These are phyloP conservation scores for Agriopis marginaria DNA, from an alignment of 2,888 invertebrate genomes.

Conservation along the genomic window DNA sequence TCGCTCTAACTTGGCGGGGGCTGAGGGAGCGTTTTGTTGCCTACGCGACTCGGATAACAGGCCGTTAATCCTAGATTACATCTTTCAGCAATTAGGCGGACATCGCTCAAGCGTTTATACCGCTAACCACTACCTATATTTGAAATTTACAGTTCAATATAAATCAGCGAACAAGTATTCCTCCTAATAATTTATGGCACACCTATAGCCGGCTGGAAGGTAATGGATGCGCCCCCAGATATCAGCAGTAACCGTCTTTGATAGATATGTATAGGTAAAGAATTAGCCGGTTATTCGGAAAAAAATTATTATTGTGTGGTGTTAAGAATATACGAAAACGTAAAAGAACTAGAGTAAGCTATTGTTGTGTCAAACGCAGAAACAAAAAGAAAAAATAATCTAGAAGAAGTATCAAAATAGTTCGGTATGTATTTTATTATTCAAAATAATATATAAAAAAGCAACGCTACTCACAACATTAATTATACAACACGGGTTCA, in stretches of 20 bases:
- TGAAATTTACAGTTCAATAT: slow-evolving; percentile 75
- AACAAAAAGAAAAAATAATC: too few species aligned
- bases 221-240: slow-evolving; percentile 83
- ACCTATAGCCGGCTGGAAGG: slow-evolving; percentile 72
- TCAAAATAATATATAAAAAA: too few species aligned
- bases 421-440: too few species aligned
- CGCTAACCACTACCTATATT: slow-evolving; percentile 57
- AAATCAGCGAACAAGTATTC: slow-evolving; percentile 81
- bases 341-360: background rate
- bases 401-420: too few species aligned
- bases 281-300: slow-evolving; percentile 21
- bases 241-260: slow-evolving; percentile 68
- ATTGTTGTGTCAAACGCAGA: too few species aligned
- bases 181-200: slow-evolving; percentile 77
- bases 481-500: too few species aligned
- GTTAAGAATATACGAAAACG: background rate
- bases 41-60: too few species aligned
- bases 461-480: too few species aligned
- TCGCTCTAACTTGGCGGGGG: too few species aligned
- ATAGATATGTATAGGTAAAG: slow-evolving; percentile 5
- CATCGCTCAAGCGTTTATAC: slow-evolving; percentile 32
- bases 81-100: slow-evolving; percentile 25
- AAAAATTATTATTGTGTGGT: background rate
- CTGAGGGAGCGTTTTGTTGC: too few species aligned
- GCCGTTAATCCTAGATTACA: slow-evolving; percentile 21